Conservation (phyloP, 2,888 invertebrate species). For the Trachelus tabidus region DNA sequence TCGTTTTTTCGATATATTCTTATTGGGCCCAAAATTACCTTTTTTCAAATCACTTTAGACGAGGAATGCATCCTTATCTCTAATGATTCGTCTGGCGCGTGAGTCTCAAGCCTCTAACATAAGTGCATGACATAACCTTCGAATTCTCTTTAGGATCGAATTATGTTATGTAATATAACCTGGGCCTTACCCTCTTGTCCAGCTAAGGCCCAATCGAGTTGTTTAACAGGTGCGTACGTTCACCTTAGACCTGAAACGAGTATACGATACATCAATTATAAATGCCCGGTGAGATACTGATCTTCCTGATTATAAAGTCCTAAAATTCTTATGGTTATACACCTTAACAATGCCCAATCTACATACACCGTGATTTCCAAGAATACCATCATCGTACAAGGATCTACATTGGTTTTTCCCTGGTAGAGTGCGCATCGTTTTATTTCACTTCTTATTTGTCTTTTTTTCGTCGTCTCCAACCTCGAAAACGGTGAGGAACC, state of each 20-base stretch:
- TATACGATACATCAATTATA: background rate
- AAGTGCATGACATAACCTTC: background rate
- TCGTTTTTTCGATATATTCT: background rate
- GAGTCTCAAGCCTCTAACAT: background rate
- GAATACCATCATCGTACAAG: background rate
- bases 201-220: background rate
- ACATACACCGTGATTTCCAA: background rate
- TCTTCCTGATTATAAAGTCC: background rate
- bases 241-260: background rate
- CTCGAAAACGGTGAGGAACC: background rate
- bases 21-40: background rate
- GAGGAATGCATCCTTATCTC: background rate
- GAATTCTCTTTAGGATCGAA: background rate
- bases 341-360: background rate
- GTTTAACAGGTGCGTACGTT: background rate
- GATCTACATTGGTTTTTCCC: background rate
- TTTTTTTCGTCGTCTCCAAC: background rate
- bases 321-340: background rate
- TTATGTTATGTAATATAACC: background rate
- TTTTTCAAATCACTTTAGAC: background rate
- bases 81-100: background rate
- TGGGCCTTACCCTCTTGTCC: background rate
- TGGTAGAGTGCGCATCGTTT: background rate
- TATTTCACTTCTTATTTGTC: no score
- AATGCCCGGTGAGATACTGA: background rate